Conservation (phyloP, 1,140 invertebrate genomes). For the Panagrolaimus sp. region DNA sequence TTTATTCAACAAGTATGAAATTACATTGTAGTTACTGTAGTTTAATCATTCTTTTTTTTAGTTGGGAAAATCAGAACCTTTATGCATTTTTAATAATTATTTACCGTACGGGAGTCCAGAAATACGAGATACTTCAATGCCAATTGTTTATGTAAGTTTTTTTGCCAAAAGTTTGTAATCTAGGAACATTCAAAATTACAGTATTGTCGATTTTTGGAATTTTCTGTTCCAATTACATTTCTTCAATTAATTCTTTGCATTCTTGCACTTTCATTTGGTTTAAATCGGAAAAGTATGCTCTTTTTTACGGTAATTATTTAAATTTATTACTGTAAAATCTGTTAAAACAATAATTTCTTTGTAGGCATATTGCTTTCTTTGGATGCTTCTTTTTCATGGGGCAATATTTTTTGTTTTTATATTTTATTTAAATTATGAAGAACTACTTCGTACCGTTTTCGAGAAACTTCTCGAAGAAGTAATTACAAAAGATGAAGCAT, state of each 20-base stretch:
- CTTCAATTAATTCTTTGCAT: conserved; percentile 6
- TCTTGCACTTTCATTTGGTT: conserved; percentile 7
- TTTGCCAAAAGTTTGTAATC: neutral
- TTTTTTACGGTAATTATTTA: neutral
- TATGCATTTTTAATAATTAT: conserved; percentile 17
- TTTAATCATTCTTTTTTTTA: neutral
- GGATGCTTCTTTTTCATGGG: conserved; percentile 1
- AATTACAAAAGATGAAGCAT: neutral
- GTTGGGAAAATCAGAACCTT: neutral
- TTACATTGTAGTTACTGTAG: too few relatives aligned
- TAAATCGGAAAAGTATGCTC: conserved; percentile 10
- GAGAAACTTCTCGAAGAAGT: neutral
- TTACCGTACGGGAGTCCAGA: neutral
- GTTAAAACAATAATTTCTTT: neutral
- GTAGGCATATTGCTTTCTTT: conserved; percentile 8
- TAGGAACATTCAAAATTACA: too few relatives aligned
- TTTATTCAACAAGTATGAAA: neutral
- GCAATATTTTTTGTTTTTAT: conserved; percentile 3
- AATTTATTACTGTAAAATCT: too few relatives aligned
- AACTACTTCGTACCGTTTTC: neutral
- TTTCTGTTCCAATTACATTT: conserved; percentile 6
- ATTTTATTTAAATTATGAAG: neutral
- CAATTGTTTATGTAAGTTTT: conserved; percentile 15
- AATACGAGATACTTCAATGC: conserved; percentile 7
- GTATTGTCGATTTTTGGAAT: conserved; percentile 8